These are phyloP conservation scores for Cyanoliseus patagonus DNA, from an alignment of 2,113 vertebrate genomes.

Conservation along the genomic window DNA sequence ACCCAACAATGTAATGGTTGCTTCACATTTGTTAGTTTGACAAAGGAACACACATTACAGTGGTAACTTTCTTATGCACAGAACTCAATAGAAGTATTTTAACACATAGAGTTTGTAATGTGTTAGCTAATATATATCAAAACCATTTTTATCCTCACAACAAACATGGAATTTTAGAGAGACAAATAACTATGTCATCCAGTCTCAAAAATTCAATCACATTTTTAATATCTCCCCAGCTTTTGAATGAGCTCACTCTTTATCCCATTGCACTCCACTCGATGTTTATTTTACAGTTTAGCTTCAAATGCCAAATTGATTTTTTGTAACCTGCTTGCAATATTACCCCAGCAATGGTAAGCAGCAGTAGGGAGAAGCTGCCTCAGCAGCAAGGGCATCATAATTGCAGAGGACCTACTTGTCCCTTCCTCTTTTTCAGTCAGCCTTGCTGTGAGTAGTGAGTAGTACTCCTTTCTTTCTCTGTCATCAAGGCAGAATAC, in stretches of 20 bases:
- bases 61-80: background rate
- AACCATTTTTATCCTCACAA: background rate
- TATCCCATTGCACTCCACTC: background rate
- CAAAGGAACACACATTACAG: background rate
- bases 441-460: background rate
- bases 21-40: background rate
- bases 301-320: background rate
- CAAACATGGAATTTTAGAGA: background rate
- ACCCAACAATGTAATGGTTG: background rate
- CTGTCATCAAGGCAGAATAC: background rate
- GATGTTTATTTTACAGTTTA: background rate
- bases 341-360: background rate
- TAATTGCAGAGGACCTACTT: background rate
- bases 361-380: background rate
- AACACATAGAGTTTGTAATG: background rate
- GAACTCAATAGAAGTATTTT: background rate
- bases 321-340: background rate
- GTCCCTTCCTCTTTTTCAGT: background rate
- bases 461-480: background rate
- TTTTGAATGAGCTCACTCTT: background rate
- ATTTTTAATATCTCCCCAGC: background rate
- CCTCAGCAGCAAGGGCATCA: background rate
- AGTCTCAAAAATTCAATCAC: background rate
- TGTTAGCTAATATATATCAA: background rate
- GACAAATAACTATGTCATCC: background rate